Base-by-base conservation (phyloP, 2,888 invertebrate genomes). In the Chymomyza caudatula region DNA sequence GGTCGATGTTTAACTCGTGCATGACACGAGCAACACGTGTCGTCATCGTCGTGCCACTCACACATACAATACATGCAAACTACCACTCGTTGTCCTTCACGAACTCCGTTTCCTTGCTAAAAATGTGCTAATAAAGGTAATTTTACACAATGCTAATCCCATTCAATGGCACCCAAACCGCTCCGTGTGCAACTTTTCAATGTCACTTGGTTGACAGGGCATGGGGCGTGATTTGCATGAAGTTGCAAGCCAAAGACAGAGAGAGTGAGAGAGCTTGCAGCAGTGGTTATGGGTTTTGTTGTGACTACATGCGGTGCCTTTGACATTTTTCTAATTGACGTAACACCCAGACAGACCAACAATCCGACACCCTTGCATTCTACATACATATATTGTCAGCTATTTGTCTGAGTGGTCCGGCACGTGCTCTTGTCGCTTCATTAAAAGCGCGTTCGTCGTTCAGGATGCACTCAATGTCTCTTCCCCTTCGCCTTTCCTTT, bases 41-140 rank as follows among this genome's bases (percentile, higher is more conserved):
- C 53, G 23, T 78, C 63, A n/a, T 56, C 44, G 47, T 4, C 23
- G 44, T 43, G 3, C 43, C 22, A 47, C 64, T 11, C 37, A 3
- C 19, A n/a, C n/a, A n/a, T n/a, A n/a, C n/a, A n/a, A n/a, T n/a
- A n/a, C n/a, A n/a, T n/a, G n/a, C n/a, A n/a, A n/a, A n/a, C n/a
- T n/a, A n/a, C 3, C 57, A n/a, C 54, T 49, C 23, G 4, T 54
- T 19, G 17, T 51, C 56, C 57, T 15, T 47, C 1, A 53, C 57
- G 8, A 20, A 53, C 44, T 56, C 15, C 44, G n/a, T 37, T 20
- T 23, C n/a, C 43, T 20, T 54, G 55, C 49, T 23, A 20, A 63
- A 54, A 56, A 47, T 66, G 49, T 69, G 85, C 85, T 85, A 81
- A 81, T 85, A 76, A 85, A 81, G 85, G 77, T 81, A 85, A 78